A percentile compares a stretch with the other conserved stretches of the same genome.
Conservation (phyloP, 2,797 vertebrate genomes). For the Mus minutoides region DNA sequence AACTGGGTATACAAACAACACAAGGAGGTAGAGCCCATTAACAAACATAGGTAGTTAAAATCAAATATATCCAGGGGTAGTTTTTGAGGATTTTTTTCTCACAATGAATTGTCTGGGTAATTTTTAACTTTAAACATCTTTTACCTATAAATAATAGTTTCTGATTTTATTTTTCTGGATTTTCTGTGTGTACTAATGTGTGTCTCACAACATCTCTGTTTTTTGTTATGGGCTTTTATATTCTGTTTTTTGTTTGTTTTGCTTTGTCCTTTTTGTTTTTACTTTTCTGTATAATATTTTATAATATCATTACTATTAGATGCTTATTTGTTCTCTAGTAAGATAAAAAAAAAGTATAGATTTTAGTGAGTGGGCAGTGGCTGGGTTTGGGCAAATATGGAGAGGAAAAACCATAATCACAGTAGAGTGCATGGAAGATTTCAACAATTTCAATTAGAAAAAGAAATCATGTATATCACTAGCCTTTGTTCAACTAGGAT, state of each 20-base stretch:
- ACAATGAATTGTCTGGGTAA: neutral
- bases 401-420: neutral
- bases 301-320: neutral
- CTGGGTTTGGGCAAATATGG: neutral
- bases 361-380: neutral
- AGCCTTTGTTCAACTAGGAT: neutral
- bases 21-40: neutral
- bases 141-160: neutral
- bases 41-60: neutral
- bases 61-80: neutral
- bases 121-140: neutral
- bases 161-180: neutral
- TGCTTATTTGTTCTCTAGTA: neutral
- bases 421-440: neutral
- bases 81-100: neutral
- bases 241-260: neutral
- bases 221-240: neutral
- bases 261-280: neutral
- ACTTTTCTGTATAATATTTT: neutral
- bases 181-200: neutral
- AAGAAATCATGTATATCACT: neutral
- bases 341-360: neutral
- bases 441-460: neutral
- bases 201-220: neutral
- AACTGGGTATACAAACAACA: neutral